These are phyloP conservation scores for Diabrotica virgifera DNA, from an alignment of 1,140 invertebrate genomes.

Conservation along the genomic window DNA sequence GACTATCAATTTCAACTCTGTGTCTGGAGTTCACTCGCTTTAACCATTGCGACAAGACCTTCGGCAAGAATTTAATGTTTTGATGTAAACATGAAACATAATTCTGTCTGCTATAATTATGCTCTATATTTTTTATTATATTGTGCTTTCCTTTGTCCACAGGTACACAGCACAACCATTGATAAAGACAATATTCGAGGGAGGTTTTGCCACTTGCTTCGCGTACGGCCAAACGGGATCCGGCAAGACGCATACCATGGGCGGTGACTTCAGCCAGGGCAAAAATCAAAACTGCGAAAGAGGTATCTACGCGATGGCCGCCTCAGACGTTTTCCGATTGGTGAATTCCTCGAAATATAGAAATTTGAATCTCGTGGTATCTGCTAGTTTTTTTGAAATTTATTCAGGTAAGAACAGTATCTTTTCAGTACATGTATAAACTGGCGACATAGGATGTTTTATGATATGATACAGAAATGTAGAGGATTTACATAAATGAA, in stretches of 20 bases:
- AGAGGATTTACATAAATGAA: too few species aligned
- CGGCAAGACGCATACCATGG: conserved; percentile 85
- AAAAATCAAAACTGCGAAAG: conserved; percentile 71
- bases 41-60: too few species aligned
- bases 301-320: conserved; percentile 67
- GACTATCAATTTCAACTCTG: too few species aligned
- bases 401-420: conserved; percentile 64
- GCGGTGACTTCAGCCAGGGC: conserved; percentile 69
- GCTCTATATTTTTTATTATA: conserved; percentile 1
- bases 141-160: conserved; percentile 33
- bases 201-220: conserved; percentile 88
- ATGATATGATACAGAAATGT: too few species aligned
- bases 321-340: conserved; percentile 57
- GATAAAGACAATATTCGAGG: conserved; percentile 83
- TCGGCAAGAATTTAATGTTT: too few species aligned
- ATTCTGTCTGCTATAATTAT: too few species aligned
- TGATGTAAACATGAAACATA: too few species aligned
- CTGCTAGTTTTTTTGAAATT: conserved; percentile 86
- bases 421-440: too few species aligned
- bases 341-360: conserved; percentile 54
- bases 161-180: conserved; percentile 81
- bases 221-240: conserved; percentile 88
- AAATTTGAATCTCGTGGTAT: conserved; percentile 66
- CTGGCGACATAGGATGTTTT: too few species aligned
- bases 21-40: too few species aligned